Percentiles rank a stretch among this genome's conserved stretches.
phyloP scores from a whole-genome alignment of 2,888 invertebrate species.

The Furcula furcula region DNA sequence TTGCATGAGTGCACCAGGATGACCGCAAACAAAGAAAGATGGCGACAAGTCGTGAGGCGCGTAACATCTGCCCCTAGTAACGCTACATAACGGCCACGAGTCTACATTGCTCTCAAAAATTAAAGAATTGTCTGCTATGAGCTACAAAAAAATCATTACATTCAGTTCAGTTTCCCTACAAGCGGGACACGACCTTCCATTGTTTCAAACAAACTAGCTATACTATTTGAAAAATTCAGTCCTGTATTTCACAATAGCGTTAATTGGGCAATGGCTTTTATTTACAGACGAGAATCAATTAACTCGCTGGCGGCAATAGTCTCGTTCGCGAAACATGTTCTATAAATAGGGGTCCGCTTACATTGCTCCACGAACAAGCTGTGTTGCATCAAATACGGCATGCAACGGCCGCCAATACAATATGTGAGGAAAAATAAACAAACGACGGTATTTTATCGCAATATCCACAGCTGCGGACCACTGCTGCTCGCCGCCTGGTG shows the following conservation, averaged over 20 bases:
- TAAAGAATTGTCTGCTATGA: no score
- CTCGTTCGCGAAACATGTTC: slow-evolving; percentile 26
- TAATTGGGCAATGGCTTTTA: slow-evolving; percentile 16
- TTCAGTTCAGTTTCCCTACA: no score
- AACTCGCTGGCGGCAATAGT: slow-evolving; percentile 13
- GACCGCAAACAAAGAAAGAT: no score
- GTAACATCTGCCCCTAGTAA: no score
- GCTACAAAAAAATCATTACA: no score
- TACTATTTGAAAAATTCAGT: slow-evolving; percentile 29
- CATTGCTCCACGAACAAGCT: slow-evolving; percentile 17
- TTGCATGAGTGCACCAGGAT: no score
- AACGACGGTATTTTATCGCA: slow-evolving; percentile 32
- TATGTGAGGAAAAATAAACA: slow-evolving; percentile 37
- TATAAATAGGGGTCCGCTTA: slow-evolving; percentile 29
- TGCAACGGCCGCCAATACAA: slow-evolving; percentile 27
- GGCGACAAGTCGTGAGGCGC: no score
- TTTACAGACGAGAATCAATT: slow-evolving; percentile 27
- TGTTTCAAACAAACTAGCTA: no score
- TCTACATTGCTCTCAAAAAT: no score
- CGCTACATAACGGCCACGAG: no score
- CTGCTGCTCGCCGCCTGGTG: slow-evolving; percentile 15
- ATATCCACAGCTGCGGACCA: slow-evolving; percentile 27
- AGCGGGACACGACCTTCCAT: no score
- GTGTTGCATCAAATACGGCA: slow-evolving; percentile 8
- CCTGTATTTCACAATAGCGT: no score